phyloP scores from a whole-genome alignment of 1,140 invertebrate species.

The Apis dorsata region DNA sequence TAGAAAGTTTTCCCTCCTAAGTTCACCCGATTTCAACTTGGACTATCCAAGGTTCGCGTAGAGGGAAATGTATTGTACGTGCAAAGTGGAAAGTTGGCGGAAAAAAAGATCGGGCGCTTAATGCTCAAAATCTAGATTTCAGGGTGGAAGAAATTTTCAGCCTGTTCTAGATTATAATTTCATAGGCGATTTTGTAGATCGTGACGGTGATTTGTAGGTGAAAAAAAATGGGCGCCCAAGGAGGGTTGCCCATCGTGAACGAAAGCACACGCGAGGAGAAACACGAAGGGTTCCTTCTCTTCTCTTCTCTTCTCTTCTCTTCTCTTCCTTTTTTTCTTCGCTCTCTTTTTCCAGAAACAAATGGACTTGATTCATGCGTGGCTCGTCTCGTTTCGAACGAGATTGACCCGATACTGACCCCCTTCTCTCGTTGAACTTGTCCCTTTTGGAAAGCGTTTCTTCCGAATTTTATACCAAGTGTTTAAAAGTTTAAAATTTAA shows the following conservation, averaged over 20 bases:
- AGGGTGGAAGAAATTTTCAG: background rate
- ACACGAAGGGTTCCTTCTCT: background rate
- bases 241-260: background rate
- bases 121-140: background rate
- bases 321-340: background rate
- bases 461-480: no score
- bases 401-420: conserved; percentile 9
- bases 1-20: no score
- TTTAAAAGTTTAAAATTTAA: no score
- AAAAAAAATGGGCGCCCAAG: background rate
- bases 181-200: background rate
- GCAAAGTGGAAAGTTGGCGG: background rate
- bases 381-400: conserved; percentile 1
- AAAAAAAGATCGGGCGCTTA: background rate
- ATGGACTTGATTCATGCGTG: conserved; percentile 50
- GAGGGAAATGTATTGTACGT: background rate
- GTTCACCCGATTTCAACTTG: background rate
- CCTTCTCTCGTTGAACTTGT: background rate
- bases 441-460: no score
- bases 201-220: background rate
- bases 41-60: background rate
- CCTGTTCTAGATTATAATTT: background rate
- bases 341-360: conserved; percentile 43
- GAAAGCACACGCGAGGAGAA: background rate
- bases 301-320: background rate